These are phyloP conservation scores for Montipora capricornis DNA, from an alignment of 64 coral and sea anemone genomes.

Conservation along the genomic window DNA sequence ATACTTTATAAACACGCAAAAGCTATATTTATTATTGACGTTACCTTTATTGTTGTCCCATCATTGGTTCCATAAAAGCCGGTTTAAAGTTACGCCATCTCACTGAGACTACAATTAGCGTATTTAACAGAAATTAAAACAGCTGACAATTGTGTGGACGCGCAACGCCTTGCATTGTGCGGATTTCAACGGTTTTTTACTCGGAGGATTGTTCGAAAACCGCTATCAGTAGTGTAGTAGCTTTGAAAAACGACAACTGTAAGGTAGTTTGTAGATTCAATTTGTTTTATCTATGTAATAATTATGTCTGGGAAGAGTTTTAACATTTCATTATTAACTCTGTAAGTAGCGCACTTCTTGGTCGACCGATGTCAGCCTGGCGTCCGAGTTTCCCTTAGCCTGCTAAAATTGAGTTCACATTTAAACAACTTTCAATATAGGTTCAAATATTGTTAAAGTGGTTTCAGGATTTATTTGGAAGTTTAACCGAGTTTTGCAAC, in stretches of 20 bases:
- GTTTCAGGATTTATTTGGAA: too few species aligned
- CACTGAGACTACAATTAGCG: background rate
- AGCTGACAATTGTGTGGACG: background rate
- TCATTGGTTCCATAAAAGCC: background rate
- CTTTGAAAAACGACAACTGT: background rate
- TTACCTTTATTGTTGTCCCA: background rate
- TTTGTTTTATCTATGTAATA: too few species aligned
- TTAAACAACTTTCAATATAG: too few species aligned
- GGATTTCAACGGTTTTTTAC: background rate
- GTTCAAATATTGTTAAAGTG: too few species aligned
- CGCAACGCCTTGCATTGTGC: background rate
- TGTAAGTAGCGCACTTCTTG: too few species aligned
- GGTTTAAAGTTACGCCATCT: slow-evolving; percentile 23
- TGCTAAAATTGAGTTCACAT: too few species aligned
- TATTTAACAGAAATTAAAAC: slow-evolving; percentile 3
- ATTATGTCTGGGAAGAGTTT: too few species aligned
- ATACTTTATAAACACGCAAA: background rate
- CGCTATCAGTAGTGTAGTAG: background rate
- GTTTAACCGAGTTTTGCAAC: too few species aligned
- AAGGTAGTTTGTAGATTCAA: background rate
- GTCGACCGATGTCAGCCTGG: background rate
- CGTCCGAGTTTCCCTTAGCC: background rate
- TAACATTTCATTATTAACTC: too few species aligned
- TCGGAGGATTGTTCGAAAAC: background rate
- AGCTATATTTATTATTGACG: slow-evolving; percentile 29